Base-by-base conservation (phyloP, 2,888 invertebrate genomes). In the Eristalis intricaria region DNA sequence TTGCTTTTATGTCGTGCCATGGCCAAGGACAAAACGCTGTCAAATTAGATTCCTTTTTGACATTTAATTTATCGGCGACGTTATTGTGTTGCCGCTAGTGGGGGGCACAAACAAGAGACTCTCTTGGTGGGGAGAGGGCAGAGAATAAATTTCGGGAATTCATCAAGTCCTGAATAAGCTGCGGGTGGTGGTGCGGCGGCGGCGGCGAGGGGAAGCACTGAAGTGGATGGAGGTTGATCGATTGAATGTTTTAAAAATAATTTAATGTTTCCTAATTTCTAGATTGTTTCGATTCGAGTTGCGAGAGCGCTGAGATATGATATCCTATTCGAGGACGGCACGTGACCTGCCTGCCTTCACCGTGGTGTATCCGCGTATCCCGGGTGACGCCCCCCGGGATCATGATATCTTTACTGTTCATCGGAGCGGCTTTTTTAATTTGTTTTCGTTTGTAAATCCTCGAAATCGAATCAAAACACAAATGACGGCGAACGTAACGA, bases 21-120 rank as follows among this genome's bases (percentile, higher is more conserved):
- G 69, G 75, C 50, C 19, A 43, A 79, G 56, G 63, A 79, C 83
- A 84, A 26, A 79, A 80, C 84, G 76, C 68, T 80, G 76, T 80
- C 87, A 76, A 87, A 87, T 87, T 87, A 84, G 79, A 84, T 87
- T 84, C 71, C 76, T 73, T 79, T 80, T 87, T 87, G 87, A 87
- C 87, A 80, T 87, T 87, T 77, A 84, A 87, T 87, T 84, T 87
- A 84, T 87, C 80, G 87, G 71, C 75, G 75, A 75, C 65, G 70
- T 79, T 75, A 87, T 78, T 82, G 74, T 35, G 58, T 32, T 19
- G 19, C 50, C n/a, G 43, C 38, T 61, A 40, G 11, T 19, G n/a
- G 65, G n/a, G 65, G 15, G 58, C 32, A 15, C 19, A 40, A 32
- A 22, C 35, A 7, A 11, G 69, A 13, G 32, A 38, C 11, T 15